Evolutionary conservation across 2,888 invertebrate species (phyloP).

Genomic region (Cantharis nigra): DNA sequence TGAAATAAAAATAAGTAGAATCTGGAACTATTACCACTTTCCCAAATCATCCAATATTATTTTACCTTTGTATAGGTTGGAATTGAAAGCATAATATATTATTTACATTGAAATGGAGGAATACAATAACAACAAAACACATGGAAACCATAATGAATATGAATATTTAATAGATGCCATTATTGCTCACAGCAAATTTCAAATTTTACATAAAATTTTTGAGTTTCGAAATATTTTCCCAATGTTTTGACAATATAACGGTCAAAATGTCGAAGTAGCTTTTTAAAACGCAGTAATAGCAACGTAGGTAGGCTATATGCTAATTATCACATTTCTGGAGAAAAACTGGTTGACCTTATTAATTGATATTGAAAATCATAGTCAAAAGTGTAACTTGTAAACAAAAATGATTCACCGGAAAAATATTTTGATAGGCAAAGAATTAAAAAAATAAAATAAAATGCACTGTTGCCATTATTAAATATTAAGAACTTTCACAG

Average conservation of each 20-base stretch:
- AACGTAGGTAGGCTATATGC: background rate
- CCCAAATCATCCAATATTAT: background rate
- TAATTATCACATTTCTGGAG: background rate
- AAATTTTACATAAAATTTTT: background rate
- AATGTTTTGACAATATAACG: background rate
- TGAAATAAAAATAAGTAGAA: background rate
- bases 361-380: background rate
- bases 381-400: background rate
- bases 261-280: background rate
- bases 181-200: background rate
- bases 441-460: constrained; percentile 25
- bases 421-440: background rate
- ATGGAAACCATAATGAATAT: background rate
- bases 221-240: background rate
- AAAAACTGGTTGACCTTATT: background rate
- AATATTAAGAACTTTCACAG: constrained; percentile 38
- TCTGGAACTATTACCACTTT: background rate
- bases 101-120: no score
- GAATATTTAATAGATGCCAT: background rate
- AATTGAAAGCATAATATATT: background rate
- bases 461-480: constrained; percentile 38
- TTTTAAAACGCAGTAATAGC: background rate
- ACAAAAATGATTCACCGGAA: background rate
- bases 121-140: background rate
- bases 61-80: background rate